A percentile compares a stretch with the other conserved stretches of the same genome.
These are phyloP conservation scores for Entelurus aequoreus DNA, from an alignment of 2,113 vertebrate genomes.

Conservation along the genomic window DNA sequence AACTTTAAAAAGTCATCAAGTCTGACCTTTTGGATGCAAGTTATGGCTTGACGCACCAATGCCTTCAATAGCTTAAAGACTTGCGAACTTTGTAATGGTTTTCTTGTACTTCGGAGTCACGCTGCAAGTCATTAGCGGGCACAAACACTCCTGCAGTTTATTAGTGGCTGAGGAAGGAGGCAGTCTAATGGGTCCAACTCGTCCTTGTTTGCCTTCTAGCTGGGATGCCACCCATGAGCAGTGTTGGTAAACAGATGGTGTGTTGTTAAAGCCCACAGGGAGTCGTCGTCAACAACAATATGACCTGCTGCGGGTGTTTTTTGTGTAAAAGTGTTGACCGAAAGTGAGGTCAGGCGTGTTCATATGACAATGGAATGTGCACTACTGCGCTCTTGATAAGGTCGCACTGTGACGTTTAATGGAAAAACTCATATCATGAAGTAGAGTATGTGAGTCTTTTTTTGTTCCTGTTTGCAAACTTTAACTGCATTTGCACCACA, in stretches of 20 bases:
- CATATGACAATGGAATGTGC: constrained; percentile 19
- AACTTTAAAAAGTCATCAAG: constrained; percentile 4
- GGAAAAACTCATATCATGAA: too few species aligned
- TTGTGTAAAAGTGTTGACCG: constrained; percentile 25
- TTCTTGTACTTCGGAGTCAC: constrained; percentile 9
- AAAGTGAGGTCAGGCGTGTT: constrained; percentile 42
- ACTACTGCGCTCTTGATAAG: constrained; percentile 37
- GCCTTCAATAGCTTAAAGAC: neutral
- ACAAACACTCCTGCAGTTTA: constrained; percentile 23
- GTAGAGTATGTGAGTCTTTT: too few species aligned
- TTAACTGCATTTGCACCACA: too few species aligned
- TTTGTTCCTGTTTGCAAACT: too few species aligned
- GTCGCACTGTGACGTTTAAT: constrained; percentile 16
- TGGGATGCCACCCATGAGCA: constrained; percentile 16
- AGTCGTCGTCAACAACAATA: constrained; percentile 32
- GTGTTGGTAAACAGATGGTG: constrained; percentile 39
- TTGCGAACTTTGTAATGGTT: constrained; percentile 1
- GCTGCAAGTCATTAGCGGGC: constrained; percentile 35
- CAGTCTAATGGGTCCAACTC: constrained; percentile 8
- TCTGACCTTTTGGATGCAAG: neutral
- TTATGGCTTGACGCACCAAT: neutral
- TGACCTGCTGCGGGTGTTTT: constrained; percentile 2
- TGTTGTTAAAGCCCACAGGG: constrained; percentile 39
- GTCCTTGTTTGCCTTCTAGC: constrained; percentile 22
- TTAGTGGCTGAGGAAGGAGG: constrained; percentile 8